These are phyloP conservation scores for Leucania comma DNA, from an alignment of 2,888 invertebrate species.

Conservation along the genomic window DNA sequence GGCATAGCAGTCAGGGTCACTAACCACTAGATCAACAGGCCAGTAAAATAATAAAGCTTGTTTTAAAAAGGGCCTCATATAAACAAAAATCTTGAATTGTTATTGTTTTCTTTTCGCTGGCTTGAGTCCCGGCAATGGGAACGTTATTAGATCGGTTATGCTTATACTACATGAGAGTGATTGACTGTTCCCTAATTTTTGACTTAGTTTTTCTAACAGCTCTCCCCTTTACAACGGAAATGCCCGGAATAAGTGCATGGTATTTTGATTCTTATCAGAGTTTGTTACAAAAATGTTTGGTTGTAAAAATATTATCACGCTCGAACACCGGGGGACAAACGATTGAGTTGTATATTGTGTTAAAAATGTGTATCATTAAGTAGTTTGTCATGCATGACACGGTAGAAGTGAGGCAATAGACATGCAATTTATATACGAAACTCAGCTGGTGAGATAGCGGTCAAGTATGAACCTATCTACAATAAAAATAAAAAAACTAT, in stretches of 20 bases:
- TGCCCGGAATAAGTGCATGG: constrained; percentile 7
- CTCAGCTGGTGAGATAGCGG: too few relatives aligned
- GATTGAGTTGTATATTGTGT: constrained; percentile 1
- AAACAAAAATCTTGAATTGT: too few relatives aligned
- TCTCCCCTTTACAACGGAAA: constrained; percentile 15
- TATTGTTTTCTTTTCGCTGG: too few relatives aligned
- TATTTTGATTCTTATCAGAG: constrained; percentile 42
- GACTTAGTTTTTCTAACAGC: background rate
- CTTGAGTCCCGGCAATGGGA: too few relatives aligned
- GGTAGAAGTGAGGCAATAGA: background rate
- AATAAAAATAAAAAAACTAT: too few relatives aligned
- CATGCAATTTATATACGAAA: too few relatives aligned
- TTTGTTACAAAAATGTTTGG: constrained; percentile 31
- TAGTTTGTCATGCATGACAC: background rate
- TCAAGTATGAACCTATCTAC: too few relatives aligned
- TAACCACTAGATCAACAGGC: too few relatives aligned
- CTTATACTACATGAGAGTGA: background rate
- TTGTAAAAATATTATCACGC: constrained; percentile 47
- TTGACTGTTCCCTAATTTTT: background rate
- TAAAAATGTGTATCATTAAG: constrained; percentile 9
- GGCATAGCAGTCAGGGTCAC: too few relatives aligned
- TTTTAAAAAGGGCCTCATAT: too few relatives aligned
- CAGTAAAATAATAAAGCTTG: too few relatives aligned
- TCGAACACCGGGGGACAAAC: constrained; percentile 15
- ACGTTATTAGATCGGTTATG: too few relatives aligned